phyloP scores from a whole-genome alignment of 2,797 vertebrate species.

The Falco columbarius region DNA sequence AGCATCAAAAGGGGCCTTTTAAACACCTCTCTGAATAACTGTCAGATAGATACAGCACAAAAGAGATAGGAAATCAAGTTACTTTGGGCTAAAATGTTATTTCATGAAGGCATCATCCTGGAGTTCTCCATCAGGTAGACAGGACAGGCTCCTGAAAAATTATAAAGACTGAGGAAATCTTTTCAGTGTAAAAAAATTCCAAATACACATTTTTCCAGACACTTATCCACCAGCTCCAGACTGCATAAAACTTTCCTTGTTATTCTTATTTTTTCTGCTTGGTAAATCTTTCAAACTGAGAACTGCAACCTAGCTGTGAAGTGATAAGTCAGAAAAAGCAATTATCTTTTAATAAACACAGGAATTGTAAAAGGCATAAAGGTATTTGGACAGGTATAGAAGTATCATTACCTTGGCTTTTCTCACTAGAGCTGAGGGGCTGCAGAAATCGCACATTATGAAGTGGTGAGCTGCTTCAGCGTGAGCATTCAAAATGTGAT shows the following conservation, averaged over 20 bases:
- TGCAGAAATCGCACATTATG: background rate
- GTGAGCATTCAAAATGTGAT: rapidly evolving
- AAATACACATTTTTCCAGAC: background rate
- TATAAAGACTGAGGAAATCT: background rate
- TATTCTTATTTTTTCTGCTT: background rate
- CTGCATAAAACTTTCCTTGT: background rate
- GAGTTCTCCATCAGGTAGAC: background rate
- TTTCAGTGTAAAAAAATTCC: background rate
- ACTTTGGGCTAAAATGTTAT: background rate
- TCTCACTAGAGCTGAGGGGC: background rate
- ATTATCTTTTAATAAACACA: background rate
- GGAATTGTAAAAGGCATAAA: background rate
- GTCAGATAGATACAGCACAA: background rate
- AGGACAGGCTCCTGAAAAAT: background rate
- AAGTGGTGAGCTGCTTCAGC: background rate
- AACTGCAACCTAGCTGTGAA: background rate
- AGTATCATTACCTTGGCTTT: background rate
- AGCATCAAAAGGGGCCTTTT: background rate
- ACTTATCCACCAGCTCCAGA: background rate
- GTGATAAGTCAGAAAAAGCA: background rate
- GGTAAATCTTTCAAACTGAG: background rate
- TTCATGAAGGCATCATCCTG: background rate
- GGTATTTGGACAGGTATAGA: background rate
- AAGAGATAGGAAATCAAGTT: background rate
- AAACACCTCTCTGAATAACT: background rate